A percentile compares a stretch with the other conserved stretches of the same genome.
Evolutionary conservation across 2,888 invertebrate species (phyloP).

Genomic region (Hypsopygia costalis): DNA sequence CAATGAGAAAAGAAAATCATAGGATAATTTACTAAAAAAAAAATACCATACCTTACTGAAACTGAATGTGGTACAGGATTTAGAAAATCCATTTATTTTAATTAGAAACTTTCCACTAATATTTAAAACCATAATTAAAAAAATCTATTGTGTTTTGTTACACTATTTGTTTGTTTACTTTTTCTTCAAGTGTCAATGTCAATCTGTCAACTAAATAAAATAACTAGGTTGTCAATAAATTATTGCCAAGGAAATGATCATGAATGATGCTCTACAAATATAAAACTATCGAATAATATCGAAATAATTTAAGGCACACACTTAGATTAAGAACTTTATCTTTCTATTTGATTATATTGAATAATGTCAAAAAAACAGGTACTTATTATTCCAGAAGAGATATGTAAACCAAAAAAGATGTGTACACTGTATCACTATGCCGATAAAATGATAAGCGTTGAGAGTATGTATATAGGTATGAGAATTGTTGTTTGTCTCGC

Average conservation of each 20-base stretch:
- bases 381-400: too few relatives aligned
- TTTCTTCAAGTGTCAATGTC: too few relatives aligned
- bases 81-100: constrained; percentile 29
- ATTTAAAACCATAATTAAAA: constrained; percentile 29
- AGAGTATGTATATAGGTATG: constrained; percentile 13
- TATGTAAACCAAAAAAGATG: neutral
- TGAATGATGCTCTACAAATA: too few relatives aligned
- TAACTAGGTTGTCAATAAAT: too few relatives aligned
- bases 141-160: too few relatives aligned
- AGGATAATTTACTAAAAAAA: neutral
- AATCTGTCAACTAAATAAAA: too few relatives aligned
- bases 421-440: constrained; percentile 23
- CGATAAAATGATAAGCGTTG: constrained; percentile 35
- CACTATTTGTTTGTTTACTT: neutral
- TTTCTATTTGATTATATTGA: too few relatives aligned
- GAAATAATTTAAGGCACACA: too few relatives aligned
- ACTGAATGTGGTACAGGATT: constrained; percentile 26
- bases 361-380: too few relatives aligned
- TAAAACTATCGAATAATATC: too few relatives aligned
- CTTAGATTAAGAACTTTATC: too few relatives aligned
- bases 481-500: constrained; percentile 33
- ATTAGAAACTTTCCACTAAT: constrained; percentile 30
- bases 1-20: constrained; percentile 2
- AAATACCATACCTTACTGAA: constrained; percentile 34
- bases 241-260: too few relatives aligned